Evolutionary conservation across 2,888 invertebrate genomes (phyloP).

Genomic region (Ectobius pallidus): DNA sequence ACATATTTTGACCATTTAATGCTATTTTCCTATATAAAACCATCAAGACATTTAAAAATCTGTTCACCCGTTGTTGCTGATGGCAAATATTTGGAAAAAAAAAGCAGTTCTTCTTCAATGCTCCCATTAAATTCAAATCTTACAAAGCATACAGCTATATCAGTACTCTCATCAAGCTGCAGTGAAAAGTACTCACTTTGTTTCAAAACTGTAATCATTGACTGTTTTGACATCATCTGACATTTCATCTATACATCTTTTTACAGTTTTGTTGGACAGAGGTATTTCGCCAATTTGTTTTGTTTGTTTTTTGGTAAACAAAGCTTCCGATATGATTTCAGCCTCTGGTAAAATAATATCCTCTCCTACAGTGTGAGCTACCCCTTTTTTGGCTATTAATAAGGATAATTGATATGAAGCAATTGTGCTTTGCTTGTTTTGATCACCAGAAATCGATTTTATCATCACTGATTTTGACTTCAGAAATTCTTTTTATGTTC

Average conservation of each 20-base stretch:
- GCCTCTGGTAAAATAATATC: not conserved
- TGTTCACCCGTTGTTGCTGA: too few species aligned
- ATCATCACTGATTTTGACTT: not conserved
- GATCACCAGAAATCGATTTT: not conserved
- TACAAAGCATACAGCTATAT: not conserved
- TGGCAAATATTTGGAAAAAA: too few species aligned
- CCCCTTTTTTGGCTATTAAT: not conserved
- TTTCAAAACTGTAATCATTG: not conserved
- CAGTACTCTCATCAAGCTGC: constrained; percentile 4
- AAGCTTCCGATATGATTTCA: not conserved
- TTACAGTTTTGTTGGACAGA: not conserved
- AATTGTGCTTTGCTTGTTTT: not conserved
- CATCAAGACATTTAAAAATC: too few species aligned
- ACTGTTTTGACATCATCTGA: not conserved
- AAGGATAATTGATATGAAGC: not conserved
- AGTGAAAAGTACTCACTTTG: not conserved
- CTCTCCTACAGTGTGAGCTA: not conserved
- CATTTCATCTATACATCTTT: not conserved
- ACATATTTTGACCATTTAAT: not conserved
- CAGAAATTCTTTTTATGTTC: not conserved
- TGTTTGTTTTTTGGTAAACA: not conserved
- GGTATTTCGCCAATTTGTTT: not conserved
- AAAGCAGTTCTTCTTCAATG: too few species aligned
- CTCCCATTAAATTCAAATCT: not conserved
- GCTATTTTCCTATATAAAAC: not conserved